Evolutionary conservation across 2,888 invertebrate genomes (phyloP), one percentile per base, ranked within the genome.

Genomic region (Augiades crinisus): DNA sequence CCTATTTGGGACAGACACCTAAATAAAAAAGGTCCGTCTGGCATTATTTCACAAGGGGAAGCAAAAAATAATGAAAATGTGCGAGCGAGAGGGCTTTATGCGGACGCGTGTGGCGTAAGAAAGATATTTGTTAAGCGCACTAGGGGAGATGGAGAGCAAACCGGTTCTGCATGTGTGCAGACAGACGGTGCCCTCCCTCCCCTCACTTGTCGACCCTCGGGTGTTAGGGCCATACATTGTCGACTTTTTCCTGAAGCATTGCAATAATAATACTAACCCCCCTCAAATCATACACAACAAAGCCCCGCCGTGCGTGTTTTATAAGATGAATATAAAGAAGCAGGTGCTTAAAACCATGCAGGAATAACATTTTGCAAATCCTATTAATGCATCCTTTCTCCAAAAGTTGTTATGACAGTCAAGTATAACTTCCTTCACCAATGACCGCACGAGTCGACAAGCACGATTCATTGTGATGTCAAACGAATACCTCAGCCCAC

Each of bases 161-260:
- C 87, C 85, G 86, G 88, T 84, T 84, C 86, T 85, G 84, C 85
- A 85, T 84, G 87, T 82, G 86, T 84, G 85, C 82, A 82, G 71
- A 63, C 69, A 63, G 81, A 77, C 82, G 79, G 79, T 75, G 78
- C 78, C 75, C 76, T 76, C 82, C 82, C 80, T 72, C 81, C 82
- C 82, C 84, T 76, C 82, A 75, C 75, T 72, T 78, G 78, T 72
- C 85, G 85, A 83, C 82, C 84, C 81, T 82, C 81, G 50, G 65
- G 71, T 75, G 67, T 72, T 75, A 80, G 78, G 80, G 80, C 79
- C 81, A 75, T 75, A 81, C 74, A 79, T 75, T 81, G 83, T 77
- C 75, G 72, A 76, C 81, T 79, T 83, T 83, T 79, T 75, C 75
- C 73, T 75, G 73, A 79, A 81, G 73, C 79, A 64, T 78, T 80